Base-by-base conservation (phyloP, 2,113 vertebrate genomes). In the Polypterus bichir region DNA sequence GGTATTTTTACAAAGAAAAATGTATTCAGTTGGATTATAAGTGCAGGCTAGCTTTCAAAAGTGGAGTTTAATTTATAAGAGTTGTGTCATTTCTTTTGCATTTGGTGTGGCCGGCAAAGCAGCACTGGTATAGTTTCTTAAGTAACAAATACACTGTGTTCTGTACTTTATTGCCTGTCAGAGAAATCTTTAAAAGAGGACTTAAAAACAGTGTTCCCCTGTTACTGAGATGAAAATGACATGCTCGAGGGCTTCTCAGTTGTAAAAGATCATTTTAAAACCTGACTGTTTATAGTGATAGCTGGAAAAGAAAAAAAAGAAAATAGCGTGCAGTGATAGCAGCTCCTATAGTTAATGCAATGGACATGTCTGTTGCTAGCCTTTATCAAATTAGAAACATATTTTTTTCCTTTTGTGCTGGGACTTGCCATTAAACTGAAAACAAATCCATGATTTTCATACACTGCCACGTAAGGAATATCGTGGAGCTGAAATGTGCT, bases 401-500 rank as follows among this genome's bases (percentile, higher is more conserved):
- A 46, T 59, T 59, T 46, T 60, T 65, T 67, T 60, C 44, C 7
- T 61, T 3, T 61, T 67, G 60, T 44, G 10, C 53, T 58, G 10
- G 44, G 68, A 49, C 65, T 75, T 61, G 4, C 64, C 44, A 76
- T 74, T 65, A 66, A 68, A 57, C 60, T 47, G 71, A 71, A 74
- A 69, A 70, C 70, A 74, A 75, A 69, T 76, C 68, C 49, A 7
- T 69, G 63, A 44, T 72, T 79, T 81, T 74, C 67, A 68, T 71
- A 69, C 67, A 73, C 76, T 80, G 86, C 86, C 88, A 87, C 83
- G 71, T 85, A 80, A 86, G 83, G 82, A 76, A 78, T 79, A 77
- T 86, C 88, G 87, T 81, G 74, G 74, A 61, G 68, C 61, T 81
- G 82, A 69, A 91, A 89, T 89, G 86, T 89, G 86, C 81, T 88